Percentiles rank a stretch among this genome's conserved stretches.
These are phyloP conservation scores for Entomyzon cyanotis DNA, from an alignment of 2,113 vertebrate species.

Conservation along the genomic window DNA sequence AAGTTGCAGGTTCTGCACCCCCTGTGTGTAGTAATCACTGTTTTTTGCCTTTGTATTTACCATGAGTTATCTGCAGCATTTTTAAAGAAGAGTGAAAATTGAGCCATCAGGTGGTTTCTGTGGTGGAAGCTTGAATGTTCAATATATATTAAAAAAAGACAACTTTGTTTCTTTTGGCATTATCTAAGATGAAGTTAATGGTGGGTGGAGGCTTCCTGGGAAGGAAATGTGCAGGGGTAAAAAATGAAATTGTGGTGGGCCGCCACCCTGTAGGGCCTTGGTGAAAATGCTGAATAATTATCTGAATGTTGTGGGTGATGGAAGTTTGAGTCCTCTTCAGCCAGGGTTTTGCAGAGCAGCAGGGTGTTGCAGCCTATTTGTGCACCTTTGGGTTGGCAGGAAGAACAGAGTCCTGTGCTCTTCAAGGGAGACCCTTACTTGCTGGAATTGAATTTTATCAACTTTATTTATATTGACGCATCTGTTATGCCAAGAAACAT, in stretches of 20 bases:
- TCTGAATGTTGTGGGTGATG: conserved; percentile 13
- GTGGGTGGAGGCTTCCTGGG: conserved; percentile 66
- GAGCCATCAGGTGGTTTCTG: conserved; percentile 60
- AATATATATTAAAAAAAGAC: neutral
- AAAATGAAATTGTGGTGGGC: conserved; percentile 50
- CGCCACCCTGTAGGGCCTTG: conserved; percentile 29
- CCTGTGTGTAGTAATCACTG: neutral
- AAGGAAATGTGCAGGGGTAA: conserved; percentile 68
- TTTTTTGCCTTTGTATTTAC: conserved; percentile 39
- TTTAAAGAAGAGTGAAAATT: conserved; percentile 54
- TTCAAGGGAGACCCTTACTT: neutral
- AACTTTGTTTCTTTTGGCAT: conserved; percentile 75
- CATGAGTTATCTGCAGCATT: neutral
- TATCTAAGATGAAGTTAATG: conserved; percentile 59
- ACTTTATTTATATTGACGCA: neutral
- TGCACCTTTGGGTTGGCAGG: neutral
- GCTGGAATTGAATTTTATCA: neutral
- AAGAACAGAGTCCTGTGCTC: neutral
- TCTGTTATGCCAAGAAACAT: neutral
- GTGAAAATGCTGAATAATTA: conserved; percentile 54
- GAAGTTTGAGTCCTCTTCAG: neutral
- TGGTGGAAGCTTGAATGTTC: conserved; percentile 9
- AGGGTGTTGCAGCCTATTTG: neutral
- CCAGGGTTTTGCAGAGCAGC: neutral
- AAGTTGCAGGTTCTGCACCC: conserved; percentile 30